A percentile compares a stretch with the other conserved stretches of the same genome.
Evolutionary conservation across 2,888 invertebrate species (phyloP).

Genomic region (Plebejus argus): DNA sequence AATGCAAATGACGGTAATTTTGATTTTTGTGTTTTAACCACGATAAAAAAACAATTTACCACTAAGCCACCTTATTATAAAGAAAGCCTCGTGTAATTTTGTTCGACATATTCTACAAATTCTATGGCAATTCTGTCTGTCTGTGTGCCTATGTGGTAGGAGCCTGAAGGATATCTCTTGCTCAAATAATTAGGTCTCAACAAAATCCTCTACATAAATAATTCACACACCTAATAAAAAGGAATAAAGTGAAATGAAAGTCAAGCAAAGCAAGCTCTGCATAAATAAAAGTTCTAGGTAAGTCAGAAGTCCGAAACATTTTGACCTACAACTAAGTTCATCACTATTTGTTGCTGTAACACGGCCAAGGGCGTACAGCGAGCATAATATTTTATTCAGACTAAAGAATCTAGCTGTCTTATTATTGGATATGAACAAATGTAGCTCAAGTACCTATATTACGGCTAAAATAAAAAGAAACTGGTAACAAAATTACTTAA

Average conservation of each 20-base stretch:
- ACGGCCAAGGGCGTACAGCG: constrained; percentile 24
- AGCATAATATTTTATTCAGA: constrained; percentile 29
- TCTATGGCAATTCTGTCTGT: neutral
- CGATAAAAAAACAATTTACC: neutral
- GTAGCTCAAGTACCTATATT: neutral
- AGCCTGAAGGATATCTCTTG: too few species aligned
- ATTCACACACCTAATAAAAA: neutral
- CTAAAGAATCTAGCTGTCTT: constrained; percentile 26
- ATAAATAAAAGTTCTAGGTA: neutral
- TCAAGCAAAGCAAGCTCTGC: neutral
- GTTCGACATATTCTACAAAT: neutral
- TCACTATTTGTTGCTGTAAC: constrained; percentile 23
- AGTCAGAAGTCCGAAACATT: constrained; percentile 14
- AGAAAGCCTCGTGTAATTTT: neutral
- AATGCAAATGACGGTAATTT: constrained; percentile 1
- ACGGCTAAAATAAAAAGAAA: neutral
- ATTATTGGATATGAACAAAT: constrained; percentile 17
- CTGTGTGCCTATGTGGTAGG: neutral
- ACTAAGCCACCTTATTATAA: neutral
- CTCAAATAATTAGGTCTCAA: neutral
- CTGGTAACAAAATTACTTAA: too few species aligned
- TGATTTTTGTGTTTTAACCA: neutral
- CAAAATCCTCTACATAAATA: neutral
- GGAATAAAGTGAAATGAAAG: constrained; percentile 4
- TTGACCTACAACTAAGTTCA: constrained; percentile 24